Base-by-base conservation (phyloP, 2,113 vertebrate genomes). In the Archocentrus centrarchus region DNA sequence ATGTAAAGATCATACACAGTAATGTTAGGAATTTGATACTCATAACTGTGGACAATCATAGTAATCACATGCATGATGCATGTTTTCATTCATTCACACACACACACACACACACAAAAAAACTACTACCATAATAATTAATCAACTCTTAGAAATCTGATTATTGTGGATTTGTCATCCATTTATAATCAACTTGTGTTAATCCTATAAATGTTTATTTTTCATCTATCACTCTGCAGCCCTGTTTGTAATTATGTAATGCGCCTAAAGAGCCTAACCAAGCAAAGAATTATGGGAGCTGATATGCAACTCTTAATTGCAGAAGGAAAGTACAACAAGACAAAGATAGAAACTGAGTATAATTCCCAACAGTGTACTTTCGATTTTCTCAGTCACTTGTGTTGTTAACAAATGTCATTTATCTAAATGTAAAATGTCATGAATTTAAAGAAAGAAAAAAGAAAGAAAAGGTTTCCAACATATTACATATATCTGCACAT, bases 171-270 rank as follows among this genome's bases (percentile, higher is more conserved):
- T 78, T 88, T 80, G 13, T 24, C 10, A 70, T 81, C 84, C 15
- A 89, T 64, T 82, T 70, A 27, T 63, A 79, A 77, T 66, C 41
- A 82, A 66, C 79, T 80, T 14, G 53, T 22, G 70, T 73, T 75
- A 84, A 86, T 88, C 62, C 58, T 41, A 17, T 79, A 64, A 53
- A 73, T 18, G 14, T 55, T 73, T 55, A 73, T 73, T 73, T 73
- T 80, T 75, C 47, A 80, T 81, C 27, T 47, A 39, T 79, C 17
- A 24, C 58, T 80, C 68, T n/a, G 66, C 59, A 63, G 22, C 55
- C 27, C 32, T 55, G 77, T 9, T 20, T 81, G 35, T 22, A 76
- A 79, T 62, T n/a, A 80, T 59, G 17, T 66, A 79, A 75, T 75
- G 59, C 20, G 64, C 61, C 58, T 27, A 60, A 35, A 55, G 18